These are phyloP conservation scores for Aspidiotus rigidus DNA, from an alignment of 2,888 invertebrate genomes.

Conservation along the genomic window DNA sequence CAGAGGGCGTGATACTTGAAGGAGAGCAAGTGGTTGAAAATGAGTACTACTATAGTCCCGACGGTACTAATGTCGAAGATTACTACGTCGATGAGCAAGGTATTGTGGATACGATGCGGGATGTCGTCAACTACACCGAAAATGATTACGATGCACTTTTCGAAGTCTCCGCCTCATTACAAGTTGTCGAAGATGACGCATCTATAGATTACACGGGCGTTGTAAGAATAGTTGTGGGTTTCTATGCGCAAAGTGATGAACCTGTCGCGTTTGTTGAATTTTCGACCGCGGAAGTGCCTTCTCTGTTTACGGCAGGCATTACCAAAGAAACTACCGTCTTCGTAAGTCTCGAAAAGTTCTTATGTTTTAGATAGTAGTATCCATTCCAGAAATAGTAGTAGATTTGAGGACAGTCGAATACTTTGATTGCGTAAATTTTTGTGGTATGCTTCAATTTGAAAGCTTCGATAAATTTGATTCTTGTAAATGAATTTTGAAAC, in stretches of 20 bases:
- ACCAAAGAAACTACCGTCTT: constrained; percentile 2
- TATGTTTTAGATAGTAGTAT: not conserved
- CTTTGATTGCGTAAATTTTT: not conserved
- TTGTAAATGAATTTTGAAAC: too few relatives aligned
- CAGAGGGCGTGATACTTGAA: not conserved
- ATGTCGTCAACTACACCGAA: not conserved
- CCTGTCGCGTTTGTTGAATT: constrained; percentile 7
- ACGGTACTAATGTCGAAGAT: constrained; percentile 5
- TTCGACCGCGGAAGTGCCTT: constrained; percentile 14
- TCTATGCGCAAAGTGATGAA: constrained; percentile 3
- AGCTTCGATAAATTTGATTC: too few relatives aligned
- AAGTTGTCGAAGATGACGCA: not conserved
- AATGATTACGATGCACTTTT: constrained; percentile 5
- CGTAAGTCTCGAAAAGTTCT: constrained; percentile 8
- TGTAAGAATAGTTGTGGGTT: not conserved
- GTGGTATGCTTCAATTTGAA: too few relatives aligned
- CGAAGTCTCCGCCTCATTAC: not conserved
- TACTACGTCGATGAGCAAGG: constrained; percentile 19
- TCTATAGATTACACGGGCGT: constrained; percentile 18
- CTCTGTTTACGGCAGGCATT: constrained; percentile 11
- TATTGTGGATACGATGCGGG: constrained; percentile 20
- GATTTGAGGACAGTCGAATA: not conserved
- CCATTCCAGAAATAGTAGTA: not conserved
- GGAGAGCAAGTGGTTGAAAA: constrained; percentile 14
- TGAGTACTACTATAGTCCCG: constrained; percentile 13